These are phyloP conservation scores for Psammodynastes pulverulentus DNA, from an alignment of 2,113 vertebrate genomes.

Conservation along the genomic window DNA sequence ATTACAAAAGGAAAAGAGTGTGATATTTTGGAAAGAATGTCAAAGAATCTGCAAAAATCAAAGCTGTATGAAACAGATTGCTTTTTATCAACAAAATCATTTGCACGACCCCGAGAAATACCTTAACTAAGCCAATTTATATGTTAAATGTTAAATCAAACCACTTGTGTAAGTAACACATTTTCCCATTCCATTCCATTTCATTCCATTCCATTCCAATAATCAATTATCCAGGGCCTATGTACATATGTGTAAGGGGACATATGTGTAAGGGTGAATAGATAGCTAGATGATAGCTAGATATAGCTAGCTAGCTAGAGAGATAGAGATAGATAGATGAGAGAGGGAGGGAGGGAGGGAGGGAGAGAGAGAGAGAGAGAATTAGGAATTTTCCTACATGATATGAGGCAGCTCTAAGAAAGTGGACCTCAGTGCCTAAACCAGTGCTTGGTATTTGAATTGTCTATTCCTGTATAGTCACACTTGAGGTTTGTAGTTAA, in stretches of 20 bases:
- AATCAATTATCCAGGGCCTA: too few relatives aligned
- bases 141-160: not conserved
- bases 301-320: too few relatives aligned
- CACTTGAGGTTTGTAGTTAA: not conserved
- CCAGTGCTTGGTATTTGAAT: not conserved
- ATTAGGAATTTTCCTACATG: not conserved
- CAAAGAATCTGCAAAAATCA: not conserved
- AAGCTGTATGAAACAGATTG: not conserved
- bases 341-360: not conserved
- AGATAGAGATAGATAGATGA: too few relatives aligned
- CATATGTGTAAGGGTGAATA: not conserved
- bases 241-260: not conserved
- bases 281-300: not conserved
- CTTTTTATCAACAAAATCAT: not conserved
- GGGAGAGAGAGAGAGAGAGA: not conserved
- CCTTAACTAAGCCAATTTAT: not conserved
- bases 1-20: not conserved
- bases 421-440: not conserved
- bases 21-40: not conserved
- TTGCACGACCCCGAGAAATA: not conserved
- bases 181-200: not conserved
- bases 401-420: not conserved
- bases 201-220: not conserved
- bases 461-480: not conserved
- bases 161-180: not conserved